Conservation (phyloP, 1,140 invertebrate genomes). For the Zaprionus tsacasi region DNA sequence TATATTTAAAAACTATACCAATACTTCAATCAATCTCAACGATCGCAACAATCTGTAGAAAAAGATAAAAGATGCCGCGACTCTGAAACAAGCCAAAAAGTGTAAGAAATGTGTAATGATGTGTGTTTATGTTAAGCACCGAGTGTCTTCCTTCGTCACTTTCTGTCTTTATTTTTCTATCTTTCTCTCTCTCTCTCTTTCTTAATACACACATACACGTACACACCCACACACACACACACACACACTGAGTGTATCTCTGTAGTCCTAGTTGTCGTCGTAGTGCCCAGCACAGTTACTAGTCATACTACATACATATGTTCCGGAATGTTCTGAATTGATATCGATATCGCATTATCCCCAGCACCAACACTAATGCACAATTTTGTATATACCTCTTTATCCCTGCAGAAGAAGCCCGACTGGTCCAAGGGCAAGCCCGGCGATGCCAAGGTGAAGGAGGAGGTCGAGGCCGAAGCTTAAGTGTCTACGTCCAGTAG, state of each 20-base stretch:
- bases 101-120: slow-evolving; percentile 75
- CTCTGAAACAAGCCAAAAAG: slow-evolving; percentile 81
- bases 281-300: slow-evolving; percentile 40
- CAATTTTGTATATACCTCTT: slow-evolving; percentile 23
- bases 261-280: slow-evolving; percentile 37
- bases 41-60: slow-evolving; percentile 54
- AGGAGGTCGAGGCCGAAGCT: slow-evolving; percentile 92
- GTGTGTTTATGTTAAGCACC: slow-evolving; percentile 65
- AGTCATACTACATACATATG: slow-evolving; percentile 18
- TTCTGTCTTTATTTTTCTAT: slow-evolving; percentile 23
- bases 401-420: slow-evolving; percentile 90
- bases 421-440: slow-evolving; percentile 94
- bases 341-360: neutral
- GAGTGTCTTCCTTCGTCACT: slow-evolving; percentile 48
- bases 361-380: slow-evolving; percentile 19
- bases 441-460: slow-evolving; percentile 94
- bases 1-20: slow-evolving; percentile 11
- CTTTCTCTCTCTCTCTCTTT: slow-evolving; percentile 23
- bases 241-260: slow-evolving; percentile 24
- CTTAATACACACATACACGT: slow-evolving; percentile 6
- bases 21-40: slow-evolving; percentile 35
- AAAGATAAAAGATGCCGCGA: slow-evolving; percentile 83
- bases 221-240: neutral
- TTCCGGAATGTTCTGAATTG: slow-evolving; percentile 41
- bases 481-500: slow-evolving; percentile 77